These are phyloP conservation scores for Mesochorus sp. DNA, from an alignment of 2,888 invertebrate species.

Conservation along the genomic window DNA sequence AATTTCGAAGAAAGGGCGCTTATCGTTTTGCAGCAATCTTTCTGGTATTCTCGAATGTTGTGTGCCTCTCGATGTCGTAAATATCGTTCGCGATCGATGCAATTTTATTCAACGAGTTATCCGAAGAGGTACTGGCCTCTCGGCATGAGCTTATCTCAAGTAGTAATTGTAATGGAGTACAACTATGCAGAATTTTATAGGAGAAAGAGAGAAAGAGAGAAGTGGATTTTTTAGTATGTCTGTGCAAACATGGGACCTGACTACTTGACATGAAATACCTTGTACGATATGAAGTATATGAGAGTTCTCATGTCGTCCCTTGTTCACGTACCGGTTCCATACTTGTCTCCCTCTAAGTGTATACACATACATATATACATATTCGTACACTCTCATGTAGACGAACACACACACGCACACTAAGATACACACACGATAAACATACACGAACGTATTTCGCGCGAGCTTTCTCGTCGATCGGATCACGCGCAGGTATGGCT, in stretches of 20 bases:
- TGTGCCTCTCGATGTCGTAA: background rate
- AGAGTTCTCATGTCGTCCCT: slow-evolving; percentile 25
- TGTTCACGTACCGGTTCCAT: slow-evolving; percentile 4
- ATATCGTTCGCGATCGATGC: slow-evolving; percentile 13
- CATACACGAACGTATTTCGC: slow-evolving; percentile 17
- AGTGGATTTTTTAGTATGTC: slow-evolving; percentile 44
- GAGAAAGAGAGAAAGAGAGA: background rate
- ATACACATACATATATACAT: background rate
- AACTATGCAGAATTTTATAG: slow-evolving; percentile 34
- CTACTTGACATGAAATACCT: slow-evolving; percentile 53
- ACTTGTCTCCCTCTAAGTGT: background rate
- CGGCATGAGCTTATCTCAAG: slow-evolving; percentile 37
- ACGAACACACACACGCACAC: background rate
- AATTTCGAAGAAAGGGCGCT: no score
- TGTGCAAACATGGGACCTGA: slow-evolving; percentile 56
- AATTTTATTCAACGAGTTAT: background rate
- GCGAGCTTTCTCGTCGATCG: slow-evolving; percentile 17
- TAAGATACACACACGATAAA: no score
- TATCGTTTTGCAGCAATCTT: no score
- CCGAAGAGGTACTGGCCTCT: background rate
- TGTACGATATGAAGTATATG: slow-evolving; percentile 39
- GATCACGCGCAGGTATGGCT: slow-evolving; percentile 19
- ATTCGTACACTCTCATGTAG: background rate
- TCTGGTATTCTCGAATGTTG: no score
- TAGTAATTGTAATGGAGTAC: slow-evolving; percentile 57